Percentiles rank a stretch among this genome's conserved stretches.
These are phyloP conservation scores for Epinotia demarniana DNA, from an alignment of 2,888 invertebrate genomes.

Conservation along the genomic window DNA sequence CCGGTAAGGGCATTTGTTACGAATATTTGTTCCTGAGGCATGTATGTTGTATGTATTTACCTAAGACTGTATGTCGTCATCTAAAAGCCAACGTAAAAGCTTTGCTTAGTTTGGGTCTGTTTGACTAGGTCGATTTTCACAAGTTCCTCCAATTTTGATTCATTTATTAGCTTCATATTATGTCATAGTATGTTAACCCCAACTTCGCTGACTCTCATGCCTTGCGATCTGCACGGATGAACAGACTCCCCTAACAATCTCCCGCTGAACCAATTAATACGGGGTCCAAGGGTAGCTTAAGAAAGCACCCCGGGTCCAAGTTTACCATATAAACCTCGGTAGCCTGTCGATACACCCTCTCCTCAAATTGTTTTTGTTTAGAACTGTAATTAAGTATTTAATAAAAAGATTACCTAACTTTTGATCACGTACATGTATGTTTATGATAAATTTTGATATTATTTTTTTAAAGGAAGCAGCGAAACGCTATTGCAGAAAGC, in stretches of 20 bases:
- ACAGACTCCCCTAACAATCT: conserved; percentile 53
- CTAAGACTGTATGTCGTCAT: too few relatives aligned
- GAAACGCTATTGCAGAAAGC: background rate
- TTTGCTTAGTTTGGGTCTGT: too few relatives aligned
- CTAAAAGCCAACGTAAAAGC: too few relatives aligned
- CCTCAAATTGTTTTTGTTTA: conserved; percentile 40
- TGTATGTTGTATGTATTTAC: too few relatives aligned
- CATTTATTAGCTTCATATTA: background rate
- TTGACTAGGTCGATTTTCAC: too few relatives aligned
- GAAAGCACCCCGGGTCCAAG: conserved; percentile 53
- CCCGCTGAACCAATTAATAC: conserved; percentile 65
- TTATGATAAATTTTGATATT: background rate
- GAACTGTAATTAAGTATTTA: conserved; percentile 42
- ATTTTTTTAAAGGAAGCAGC: background rate
- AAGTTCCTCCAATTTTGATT: background rate
- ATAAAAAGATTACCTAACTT: conserved; percentile 13
- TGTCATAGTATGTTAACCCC: background rate
- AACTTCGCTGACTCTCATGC: conserved; percentile 34
- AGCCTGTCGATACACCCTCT: conserved; percentile 24
- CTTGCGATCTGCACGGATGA: conserved; percentile 46
- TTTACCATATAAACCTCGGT: conserved; percentile 47
- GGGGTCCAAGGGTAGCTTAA: conserved; percentile 56
- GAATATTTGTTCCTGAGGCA: too few relatives aligned
- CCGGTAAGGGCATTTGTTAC: too few relatives aligned
- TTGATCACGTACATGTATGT: background rate